Evolutionary conservation across 2,113 vertebrate genomes (phyloP).

Genomic region (Seriola aureovittata): DNA sequence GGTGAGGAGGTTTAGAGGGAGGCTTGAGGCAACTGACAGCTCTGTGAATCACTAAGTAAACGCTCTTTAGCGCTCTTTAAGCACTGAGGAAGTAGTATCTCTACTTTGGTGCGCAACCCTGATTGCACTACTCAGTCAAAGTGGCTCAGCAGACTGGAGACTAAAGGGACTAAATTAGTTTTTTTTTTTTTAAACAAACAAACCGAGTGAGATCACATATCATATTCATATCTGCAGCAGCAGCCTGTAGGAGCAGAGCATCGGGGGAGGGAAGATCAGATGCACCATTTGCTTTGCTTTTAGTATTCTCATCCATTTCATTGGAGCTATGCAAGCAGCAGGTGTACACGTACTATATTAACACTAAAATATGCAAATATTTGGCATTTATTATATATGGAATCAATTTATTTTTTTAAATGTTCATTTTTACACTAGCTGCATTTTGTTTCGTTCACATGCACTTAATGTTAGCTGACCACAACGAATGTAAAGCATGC

Average conservation of each 20-base stretch:
- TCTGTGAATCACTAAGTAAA: conserved; percentile 76
- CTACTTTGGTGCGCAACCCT: conserved; percentile 33
- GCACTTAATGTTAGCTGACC: no score
- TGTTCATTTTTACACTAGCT: not conserved
- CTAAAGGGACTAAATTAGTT: conserved; percentile 35
- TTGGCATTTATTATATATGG: not conserved
- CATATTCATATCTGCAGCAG: conserved; percentile 7
- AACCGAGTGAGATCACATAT: conserved; percentile 21
- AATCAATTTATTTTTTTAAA: not conserved
- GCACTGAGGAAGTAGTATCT: conserved; percentile 54
- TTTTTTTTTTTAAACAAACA: conserved; percentile 46
- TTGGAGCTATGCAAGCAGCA: not conserved
- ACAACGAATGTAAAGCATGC: no score
- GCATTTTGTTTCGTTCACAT: not conserved
- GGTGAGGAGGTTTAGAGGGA: conserved; percentile 58
- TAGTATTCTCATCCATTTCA: not conserved
- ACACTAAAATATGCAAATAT: conserved; percentile 6
- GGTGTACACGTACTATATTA: not conserved
- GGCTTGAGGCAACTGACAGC: conserved; percentile 73
- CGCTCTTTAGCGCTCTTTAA: conserved; percentile 76
- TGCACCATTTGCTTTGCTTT: not conserved
- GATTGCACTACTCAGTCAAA: conserved; percentile 49
- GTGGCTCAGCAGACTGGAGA: conserved; percentile 41
- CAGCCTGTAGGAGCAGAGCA: conserved; percentile 21
- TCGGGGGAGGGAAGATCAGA: not conserved